Base-by-base conservation (phyloP, 2,113 vertebrate genomes). In the Pachycephala philippinensis region DNA sequence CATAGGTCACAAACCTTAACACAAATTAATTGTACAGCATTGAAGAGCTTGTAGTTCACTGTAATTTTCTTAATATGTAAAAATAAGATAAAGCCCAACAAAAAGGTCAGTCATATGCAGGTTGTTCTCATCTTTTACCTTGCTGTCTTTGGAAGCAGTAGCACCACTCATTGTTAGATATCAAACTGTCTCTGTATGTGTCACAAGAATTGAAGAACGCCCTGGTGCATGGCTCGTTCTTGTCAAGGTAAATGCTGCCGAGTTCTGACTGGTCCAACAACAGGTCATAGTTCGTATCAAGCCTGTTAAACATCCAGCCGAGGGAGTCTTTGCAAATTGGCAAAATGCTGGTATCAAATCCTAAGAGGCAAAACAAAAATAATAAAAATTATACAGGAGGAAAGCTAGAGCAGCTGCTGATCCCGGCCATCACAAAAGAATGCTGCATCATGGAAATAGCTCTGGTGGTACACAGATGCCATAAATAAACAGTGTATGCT, bases 91-190 rank as follows among this genome's bases (percentile, higher is more conserved):
- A 92, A 92, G 31, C 16, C 40, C n/a, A 71, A 82, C 57, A 76
- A 49, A 53, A 81, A 87, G 31, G 23, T 81, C 71, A 91, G 49
- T 47, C 49, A 56, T 22, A 50, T 7, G 21, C 10, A 54, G 19
- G 30, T 37, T 79, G 52, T 31, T 74, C 35, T 86, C 35, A 74
- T 94, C 30, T 56, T 95, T 97, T 98, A 99, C 99, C 99, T 99
- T 99, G 99, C 95, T 99, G 99, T 88, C 98, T 99, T 96, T 99
- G 99, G 97, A 99, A 99, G 96, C 99, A 99, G 60, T 99, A 99
- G 97, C 99, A 99, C 99, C 99, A 99, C 88, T 99, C 99, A 22
- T 99, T 99, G 97, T 99, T 99, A 95, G 98, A 99, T 97, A 99
- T 98, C 64, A 99, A 97, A 84, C 98, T 98, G 97, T 99, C 98